Evolutionary conservation across 2,113 vertebrate genomes (phyloP), one percentile per base, ranked within the genome.

Genomic region (Callocephalon fimbriatum): DNA sequence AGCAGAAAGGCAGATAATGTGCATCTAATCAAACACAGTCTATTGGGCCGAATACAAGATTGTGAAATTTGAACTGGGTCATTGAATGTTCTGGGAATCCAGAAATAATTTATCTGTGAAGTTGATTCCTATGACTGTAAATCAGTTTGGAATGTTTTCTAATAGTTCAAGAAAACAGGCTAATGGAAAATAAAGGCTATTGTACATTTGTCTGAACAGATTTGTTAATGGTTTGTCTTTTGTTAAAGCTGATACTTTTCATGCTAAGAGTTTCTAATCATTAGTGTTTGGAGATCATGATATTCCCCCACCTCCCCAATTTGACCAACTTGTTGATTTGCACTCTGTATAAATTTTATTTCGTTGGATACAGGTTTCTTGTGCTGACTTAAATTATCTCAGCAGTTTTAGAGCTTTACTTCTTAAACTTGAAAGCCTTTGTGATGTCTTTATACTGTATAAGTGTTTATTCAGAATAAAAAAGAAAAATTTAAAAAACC

Each of bases 51-150:
- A 75, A 91, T 72, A 90, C 92, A 94, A 88, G 93, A 90, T 93
- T 96, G 88, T 96, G 97, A 96, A 96, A 96, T 84, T 96, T 96
- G 82, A 96, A 96, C 90, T 70, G 82, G 88, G 47, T 93, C 12
- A 71, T 5, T 80, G 67, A 66, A 80, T 90, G 61, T 93, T 95
- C 87, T 97, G 93, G 90, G 92, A 96, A 96, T 93, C 51, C 79
- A 94, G 88, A 93, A 94, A 90, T 93, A 88, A 94, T 93, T 96
- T 84, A 84, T 95, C 23, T 74, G 45, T 88, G 67, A 73, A 88
- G 92, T 73, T 88, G 92, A 77, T 94, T 90, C 88, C 47, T 95
- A 4, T 88, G 79, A 94, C 83, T 93, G 27, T 92, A 95, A 94
- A 93, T 97, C 92, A 90, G 59, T 92, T 84, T 75, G 90, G 93